A percentile compares a stretch with the other conserved stretches of the same genome.
phyloP scores from a whole-genome alignment of 1,140 invertebrate genomes.

The Thaumatotibia leucotreta region DNA sequence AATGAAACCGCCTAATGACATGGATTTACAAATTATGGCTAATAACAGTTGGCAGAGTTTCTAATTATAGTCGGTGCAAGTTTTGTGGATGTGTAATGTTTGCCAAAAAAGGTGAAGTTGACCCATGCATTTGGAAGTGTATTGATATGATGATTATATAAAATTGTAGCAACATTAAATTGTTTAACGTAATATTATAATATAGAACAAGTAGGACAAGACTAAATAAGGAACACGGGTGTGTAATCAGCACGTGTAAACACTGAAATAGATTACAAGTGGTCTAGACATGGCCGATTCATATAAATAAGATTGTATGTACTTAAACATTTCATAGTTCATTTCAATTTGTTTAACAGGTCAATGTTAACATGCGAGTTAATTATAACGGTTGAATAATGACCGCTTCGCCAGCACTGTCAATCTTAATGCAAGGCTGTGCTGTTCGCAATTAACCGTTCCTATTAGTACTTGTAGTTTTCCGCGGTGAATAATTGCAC shows the following conservation, averaged over 20 bases:
- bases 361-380: slow-evolving; percentile 36
- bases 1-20: slow-evolving; percentile 8
- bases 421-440: slow-evolving; percentile 32
- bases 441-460: slow-evolving; percentile 18
- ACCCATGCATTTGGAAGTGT: not conserved
- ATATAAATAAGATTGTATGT: slow-evolving; percentile 10
- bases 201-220: not conserved
- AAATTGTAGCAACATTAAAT: not conserved
- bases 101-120: not conserved
- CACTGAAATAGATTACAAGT: not conserved
- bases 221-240: not conserved
- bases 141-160: not conserved
- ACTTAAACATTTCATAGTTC: slow-evolving; percentile 11
- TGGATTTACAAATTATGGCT: slow-evolving; percentile 13
- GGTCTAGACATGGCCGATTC: not conserved
- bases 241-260: not conserved
- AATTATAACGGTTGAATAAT: slow-evolving; percentile 36
- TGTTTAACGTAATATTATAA: too few species aligned
- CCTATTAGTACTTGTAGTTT: slow-evolving; percentile 27
- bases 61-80: not conserved
- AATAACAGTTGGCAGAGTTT: not conserved
- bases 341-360: slow-evolving; percentile 17
- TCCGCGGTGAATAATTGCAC: slow-evolving; percentile 14
- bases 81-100: not conserved
- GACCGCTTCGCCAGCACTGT: slow-evolving; percentile 18